Percentiles rank a stretch among this genome's conserved stretches.
These are phyloP conservation scores for Cephalopachus bancanus DNA, from an alignment of 2,797 vertebrate genomes.

Conservation along the genomic window DNA sequence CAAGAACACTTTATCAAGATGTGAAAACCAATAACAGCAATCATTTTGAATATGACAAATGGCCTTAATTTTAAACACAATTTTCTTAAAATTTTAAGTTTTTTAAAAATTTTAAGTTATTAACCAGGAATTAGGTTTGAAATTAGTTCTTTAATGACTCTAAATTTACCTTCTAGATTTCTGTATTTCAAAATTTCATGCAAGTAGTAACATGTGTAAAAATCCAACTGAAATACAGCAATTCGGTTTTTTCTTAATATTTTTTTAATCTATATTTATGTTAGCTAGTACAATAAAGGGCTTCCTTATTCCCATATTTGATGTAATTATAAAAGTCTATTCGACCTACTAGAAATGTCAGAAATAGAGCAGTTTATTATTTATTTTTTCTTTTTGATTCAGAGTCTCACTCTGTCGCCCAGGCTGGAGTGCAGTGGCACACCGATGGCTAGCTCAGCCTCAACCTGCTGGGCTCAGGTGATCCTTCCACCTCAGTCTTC, in stretches of 20 bases:
- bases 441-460: no score
- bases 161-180: conserved; percentile 40
- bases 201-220: neutral
- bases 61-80: neutral
- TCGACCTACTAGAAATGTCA: neutral
- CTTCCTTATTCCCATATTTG: neutral
- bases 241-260: neutral
- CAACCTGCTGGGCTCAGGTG: no score
- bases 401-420: no score
- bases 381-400: no score
- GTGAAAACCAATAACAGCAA: neutral
- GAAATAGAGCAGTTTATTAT: neutral
- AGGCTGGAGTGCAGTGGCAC: no score
- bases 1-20: conserved; percentile 31
- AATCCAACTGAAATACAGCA: neutral
- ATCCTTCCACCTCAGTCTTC: no score
- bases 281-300: neutral
- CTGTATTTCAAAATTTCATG: neutral
- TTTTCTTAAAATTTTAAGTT: conserved; percentile 35
- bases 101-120: neutral
- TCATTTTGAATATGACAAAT: conserved; percentile 15
- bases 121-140: neutral
- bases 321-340: neutral
- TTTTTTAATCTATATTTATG: neutral
- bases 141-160: neutral